phyloP scores from a whole-genome alignment of 1,140 invertebrate species.

The Saccostrea glomerata region DNA sequence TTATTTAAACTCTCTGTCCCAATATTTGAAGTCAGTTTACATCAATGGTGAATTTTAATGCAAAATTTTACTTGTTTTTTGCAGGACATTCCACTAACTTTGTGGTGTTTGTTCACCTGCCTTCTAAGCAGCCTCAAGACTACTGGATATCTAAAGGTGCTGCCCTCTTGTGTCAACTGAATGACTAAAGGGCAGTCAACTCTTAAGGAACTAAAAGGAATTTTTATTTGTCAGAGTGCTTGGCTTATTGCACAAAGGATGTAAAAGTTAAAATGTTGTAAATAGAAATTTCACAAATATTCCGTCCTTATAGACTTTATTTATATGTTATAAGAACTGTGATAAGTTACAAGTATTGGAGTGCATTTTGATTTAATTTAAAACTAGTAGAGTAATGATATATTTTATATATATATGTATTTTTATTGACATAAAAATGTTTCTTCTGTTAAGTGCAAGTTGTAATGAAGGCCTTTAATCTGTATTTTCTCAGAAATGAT shows the following conservation, averaged over 20 bases:
- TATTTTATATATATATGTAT: no score
- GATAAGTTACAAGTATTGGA: no score
- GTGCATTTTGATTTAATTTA: background rate
- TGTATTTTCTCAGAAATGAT: no score
- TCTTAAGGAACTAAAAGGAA: background rate
- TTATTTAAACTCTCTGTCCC: no score
- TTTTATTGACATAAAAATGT: no score
- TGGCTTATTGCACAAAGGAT: background rate
- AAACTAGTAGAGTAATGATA: no score
- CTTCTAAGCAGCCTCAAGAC: constrained; percentile 82
- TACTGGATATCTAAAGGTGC: constrained; percentile 94
- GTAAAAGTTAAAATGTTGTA: background rate
- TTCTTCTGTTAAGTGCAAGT: no score
- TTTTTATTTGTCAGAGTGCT: background rate
- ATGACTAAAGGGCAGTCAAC: constrained; percentile 79
- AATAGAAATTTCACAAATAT: background rate
- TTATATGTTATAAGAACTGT: no score
- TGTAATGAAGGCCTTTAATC: no score
- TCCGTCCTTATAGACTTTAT: background rate
- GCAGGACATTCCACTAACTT: constrained; percentile 92
- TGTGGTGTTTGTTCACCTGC: constrained; percentile 88
- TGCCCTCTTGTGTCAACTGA: constrained; percentile 88
- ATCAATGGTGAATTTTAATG: no score
- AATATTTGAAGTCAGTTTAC: no score
- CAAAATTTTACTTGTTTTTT: constrained; percentile 46